Evolutionary conservation across 2,113 vertebrate genomes (phyloP).

Genomic region (Neolamprologus sp.): DNA sequence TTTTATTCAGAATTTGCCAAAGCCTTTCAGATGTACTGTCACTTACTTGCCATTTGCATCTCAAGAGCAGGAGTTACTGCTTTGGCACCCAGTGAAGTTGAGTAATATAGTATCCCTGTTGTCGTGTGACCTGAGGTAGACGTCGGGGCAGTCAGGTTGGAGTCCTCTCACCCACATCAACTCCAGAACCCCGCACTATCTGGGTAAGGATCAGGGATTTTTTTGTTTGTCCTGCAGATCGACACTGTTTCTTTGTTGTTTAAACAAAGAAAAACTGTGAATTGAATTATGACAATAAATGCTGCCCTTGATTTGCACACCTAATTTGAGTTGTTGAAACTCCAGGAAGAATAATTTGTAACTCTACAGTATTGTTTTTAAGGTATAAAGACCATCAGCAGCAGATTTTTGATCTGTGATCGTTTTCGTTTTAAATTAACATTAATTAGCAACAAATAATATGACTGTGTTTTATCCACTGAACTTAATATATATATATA

Average conservation of each 20-base stretch:
- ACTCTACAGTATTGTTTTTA: not conserved
- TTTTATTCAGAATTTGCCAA: not conserved
- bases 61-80: not conserved
- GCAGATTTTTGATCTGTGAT: not conserved
- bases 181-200: not conserved
- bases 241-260: not conserved
- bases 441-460: not conserved
- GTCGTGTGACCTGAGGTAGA: not conserved
- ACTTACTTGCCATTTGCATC: not conserved
- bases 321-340: not conserved
- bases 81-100: not conserved
- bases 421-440: not conserved
- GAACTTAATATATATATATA: not conserved
- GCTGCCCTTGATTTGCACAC: not conserved
- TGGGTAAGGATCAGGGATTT: not conserved
- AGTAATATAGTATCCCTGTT: not conserved
- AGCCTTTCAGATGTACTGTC: not conserved
- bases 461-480: not conserved
- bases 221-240: not conserved
- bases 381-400: not conserved
- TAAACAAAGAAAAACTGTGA: not conserved
- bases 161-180: not conserved
- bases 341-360: not conserved
- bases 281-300: not conserved
- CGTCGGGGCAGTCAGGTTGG: not conserved